phyloP scores from a whole-genome alignment of 2,113 vertebrate species.

The Tenrec ecaudatus region DNA sequence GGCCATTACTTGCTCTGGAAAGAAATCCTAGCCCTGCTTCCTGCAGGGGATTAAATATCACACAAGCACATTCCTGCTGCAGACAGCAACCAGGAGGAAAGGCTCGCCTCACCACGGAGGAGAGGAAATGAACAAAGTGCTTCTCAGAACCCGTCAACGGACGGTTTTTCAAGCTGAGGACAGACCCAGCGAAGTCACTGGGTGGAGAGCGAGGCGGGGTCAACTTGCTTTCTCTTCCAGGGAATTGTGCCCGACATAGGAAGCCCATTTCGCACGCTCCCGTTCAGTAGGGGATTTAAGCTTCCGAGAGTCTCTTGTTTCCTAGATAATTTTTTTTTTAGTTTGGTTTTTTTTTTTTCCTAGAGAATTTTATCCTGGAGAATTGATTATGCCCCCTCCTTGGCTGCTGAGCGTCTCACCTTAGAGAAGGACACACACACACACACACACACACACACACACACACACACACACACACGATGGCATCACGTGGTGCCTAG shows the following conservation, averaged over 20 bases:
- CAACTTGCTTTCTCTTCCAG: neutral
- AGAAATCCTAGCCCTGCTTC: conserved; percentile 17
- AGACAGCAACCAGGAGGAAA: conserved; percentile 45
- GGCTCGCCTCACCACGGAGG: conserved; percentile 63
- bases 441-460: too few species aligned
- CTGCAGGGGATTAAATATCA: conserved; percentile 19
- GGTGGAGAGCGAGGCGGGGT: accelerated
- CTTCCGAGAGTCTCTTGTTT: conserved; percentile 83
- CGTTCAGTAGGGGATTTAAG: conserved; percentile 70
- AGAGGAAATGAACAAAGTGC: conserved; percentile 61
- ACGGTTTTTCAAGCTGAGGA: neutral
- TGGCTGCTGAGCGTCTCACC: too few species aligned
- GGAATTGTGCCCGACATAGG: conserved; percentile 14
- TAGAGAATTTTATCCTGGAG: too few species aligned
- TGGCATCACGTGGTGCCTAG: conserved; percentile 50
- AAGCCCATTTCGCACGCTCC: conserved; percentile 43
- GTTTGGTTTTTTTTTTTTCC: too few species aligned
- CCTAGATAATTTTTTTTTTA: too few species aligned
- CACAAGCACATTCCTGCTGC: conserved; percentile 30
- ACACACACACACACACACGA: neutral
- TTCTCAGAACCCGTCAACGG: conserved; percentile 49
- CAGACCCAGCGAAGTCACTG: neutral
- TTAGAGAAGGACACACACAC: too few species aligned
- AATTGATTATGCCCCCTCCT: too few species aligned
- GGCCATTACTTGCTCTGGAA: neutral